Percentiles rank a stretch among this genome's conserved stretches.
Evolutionary conservation across 37 sponge, comb jelly and placozoan species (phyloP).

Genomic region (Ephydatia muelleri): DNA sequence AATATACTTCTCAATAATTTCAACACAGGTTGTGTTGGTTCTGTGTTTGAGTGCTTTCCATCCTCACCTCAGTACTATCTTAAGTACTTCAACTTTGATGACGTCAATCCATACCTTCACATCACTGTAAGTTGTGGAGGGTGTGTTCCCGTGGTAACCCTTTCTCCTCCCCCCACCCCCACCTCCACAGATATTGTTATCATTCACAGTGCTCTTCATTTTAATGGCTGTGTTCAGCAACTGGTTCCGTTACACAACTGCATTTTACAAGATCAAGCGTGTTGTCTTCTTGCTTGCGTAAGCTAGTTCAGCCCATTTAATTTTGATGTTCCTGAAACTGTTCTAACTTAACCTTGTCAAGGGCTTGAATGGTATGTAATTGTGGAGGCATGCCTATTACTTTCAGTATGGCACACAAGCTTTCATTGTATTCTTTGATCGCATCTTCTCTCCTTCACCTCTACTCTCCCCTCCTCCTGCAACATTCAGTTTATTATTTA

Average conservation of each 20-base stretch:
- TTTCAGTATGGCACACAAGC: too few species aligned
- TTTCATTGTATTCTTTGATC: too few species aligned
- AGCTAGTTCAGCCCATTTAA: too few species aligned
- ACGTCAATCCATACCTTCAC: slow-evolving; percentile 52
- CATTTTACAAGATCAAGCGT: slow-evolving; percentile 13
- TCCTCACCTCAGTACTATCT: slow-evolving; percentile 40
- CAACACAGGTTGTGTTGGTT: slow-evolving; percentile 4
- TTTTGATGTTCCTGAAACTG: too few species aligned
- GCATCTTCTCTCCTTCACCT: too few species aligned
- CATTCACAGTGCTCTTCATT: slow-evolving; percentile 53
- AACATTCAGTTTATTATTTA: too few species aligned
- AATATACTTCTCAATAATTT: slow-evolving; percentile 27
- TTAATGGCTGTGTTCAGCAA: slow-evolving; percentile 41
- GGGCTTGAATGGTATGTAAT: too few species aligned
- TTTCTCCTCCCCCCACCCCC: too few species aligned
- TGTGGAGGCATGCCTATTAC: too few species aligned
- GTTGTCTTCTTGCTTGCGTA: background rate
- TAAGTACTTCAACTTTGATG: slow-evolving; percentile 36
- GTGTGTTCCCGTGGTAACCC: background rate
- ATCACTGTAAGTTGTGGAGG: slow-evolving; percentile 35
- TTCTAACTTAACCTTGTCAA: too few species aligned
- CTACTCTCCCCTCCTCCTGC: too few species aligned
- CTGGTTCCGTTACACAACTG: slow-evolving; percentile 42
- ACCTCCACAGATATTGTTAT: slow-evolving; percentile 45
- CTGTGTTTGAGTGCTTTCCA: slow-evolving; percentile 54